Base-by-base conservation (phyloP, 2,888 invertebrate species). In the Idaea aversata region DNA sequence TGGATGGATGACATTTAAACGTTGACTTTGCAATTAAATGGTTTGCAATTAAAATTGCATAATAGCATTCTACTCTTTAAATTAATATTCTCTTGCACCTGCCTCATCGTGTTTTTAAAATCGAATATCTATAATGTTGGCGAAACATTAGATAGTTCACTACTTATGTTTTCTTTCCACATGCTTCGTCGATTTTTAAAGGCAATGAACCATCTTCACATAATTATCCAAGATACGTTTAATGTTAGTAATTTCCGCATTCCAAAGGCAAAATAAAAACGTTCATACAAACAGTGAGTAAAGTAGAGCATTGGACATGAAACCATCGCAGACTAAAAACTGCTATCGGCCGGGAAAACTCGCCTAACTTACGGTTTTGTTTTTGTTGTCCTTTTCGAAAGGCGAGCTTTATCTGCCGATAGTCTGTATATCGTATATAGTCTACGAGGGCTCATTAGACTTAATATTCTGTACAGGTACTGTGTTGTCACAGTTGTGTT, bases 381-480 rank as follows among this genome's bases (percentile, higher is more conserved):
- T 36, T 5, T 36, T 36, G 36, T 25, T 25, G 25, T 25, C 25
- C 3, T 25, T 25, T 10, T 47, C 10, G 10, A 47, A 6, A 47
- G 10, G 47, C 47, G 36, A 36, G 6, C 36, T 47, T 10, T 47
- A 47, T 47, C 47, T 47, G 47, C 47, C 47, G 47, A 47, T 25
- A 25, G 25, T 25, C 25, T 3, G 25, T 10, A 47, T 13, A 0
- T 13, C 7, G 7, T 47, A 7, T 47, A 7, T 47, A 47, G 47
- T 47, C 47, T 10, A 47, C 10, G 3, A 10, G 13, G 47, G 2
- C 47, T 47, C 6, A 10, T 4, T 13, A 47, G 7, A 77, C 73
- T 84, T 81, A 78, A 67, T 70, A 83, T 82, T 83, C 83, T 68
- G 65, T 64, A 64, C 67, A 72, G 71, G 77, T 75, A 70, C 70